phyloP scores from a whole-genome alignment of 2,888 invertebrate genomes.

The Carpatolechia fugitivella region DNA sequence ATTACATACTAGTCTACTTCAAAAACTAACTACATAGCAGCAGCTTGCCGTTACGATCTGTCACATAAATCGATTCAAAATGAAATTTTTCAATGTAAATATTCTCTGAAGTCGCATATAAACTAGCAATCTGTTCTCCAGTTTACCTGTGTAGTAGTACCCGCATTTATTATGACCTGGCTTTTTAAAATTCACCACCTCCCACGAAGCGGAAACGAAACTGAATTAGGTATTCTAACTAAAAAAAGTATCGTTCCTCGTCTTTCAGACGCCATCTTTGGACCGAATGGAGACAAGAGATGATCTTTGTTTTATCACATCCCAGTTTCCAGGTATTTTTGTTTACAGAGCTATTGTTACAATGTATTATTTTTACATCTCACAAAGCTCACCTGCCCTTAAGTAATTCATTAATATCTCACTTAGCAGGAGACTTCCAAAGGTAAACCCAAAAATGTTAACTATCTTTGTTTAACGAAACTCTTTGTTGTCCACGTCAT shows the following conservation, averaged over 20 bases:
- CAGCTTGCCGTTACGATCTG: slow-evolving; percentile 59
- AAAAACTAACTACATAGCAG: slow-evolving; percentile 15
- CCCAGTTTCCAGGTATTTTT: slow-evolving; percentile 42
- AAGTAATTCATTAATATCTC: slow-evolving; percentile 43
- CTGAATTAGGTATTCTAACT: slow-evolving; percentile 11
- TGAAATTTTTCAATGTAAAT: neutral
- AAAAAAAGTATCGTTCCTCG: slow-evolving; percentile 27
- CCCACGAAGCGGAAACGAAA: slow-evolving; percentile 50
- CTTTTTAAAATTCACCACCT: slow-evolving; percentile 32
- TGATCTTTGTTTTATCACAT: slow-evolving; percentile 53
- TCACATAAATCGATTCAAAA: neutral
- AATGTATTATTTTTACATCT: slow-evolving; percentile 34
- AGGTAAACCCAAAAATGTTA: slow-evolving; percentile 24
- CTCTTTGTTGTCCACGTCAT: slow-evolving; percentile 38
- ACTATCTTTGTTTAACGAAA: slow-evolving; percentile 34
- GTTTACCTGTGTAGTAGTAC: slow-evolving; percentile 9
- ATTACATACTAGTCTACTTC: neutral
- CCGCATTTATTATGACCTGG: slow-evolving; percentile 3
- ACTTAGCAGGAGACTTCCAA: slow-evolving; percentile 43
- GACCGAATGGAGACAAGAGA: slow-evolving; percentile 43
- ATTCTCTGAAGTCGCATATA: slow-evolving; percentile 19
- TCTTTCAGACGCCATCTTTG: slow-evolving; percentile 29
- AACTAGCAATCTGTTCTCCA: slow-evolving; percentile 59
- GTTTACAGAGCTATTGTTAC: slow-evolving; percentile 40
- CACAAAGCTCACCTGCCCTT: slow-evolving; percentile 50